Evolutionary conservation across 2,888 invertebrate genomes (phyloP).

Genomic region (Labia minor): DNA sequence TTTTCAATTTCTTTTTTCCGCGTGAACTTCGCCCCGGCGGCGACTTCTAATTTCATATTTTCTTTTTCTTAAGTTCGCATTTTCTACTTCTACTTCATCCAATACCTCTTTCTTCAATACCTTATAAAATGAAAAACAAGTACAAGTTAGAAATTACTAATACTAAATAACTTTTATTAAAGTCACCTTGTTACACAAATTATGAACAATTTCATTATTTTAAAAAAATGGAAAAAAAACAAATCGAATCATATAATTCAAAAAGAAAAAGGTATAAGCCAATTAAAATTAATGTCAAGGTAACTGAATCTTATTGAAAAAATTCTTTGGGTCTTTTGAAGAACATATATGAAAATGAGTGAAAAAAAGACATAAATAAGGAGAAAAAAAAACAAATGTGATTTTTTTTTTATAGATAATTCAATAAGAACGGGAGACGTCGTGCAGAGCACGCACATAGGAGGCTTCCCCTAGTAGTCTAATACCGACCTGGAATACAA

Average conservation of each 20-base stretch:
- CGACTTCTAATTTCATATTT: constrained; percentile 18
- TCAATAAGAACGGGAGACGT: constrained; percentile 18
- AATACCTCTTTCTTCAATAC: constrained; percentile 74
- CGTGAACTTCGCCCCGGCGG: background rate
- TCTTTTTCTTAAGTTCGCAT: constrained; percentile 19
- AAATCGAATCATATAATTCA: constrained; percentile 14
- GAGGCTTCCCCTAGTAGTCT: constrained; percentile 29
- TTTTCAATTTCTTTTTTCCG: background rate
- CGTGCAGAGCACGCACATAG: constrained; percentile 20
- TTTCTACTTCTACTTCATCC: constrained; percentile 48
- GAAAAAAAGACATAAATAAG: no score
- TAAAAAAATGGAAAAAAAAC: background rate
- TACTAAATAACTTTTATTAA: background rate
- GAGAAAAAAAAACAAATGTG: constrained; percentile 24
- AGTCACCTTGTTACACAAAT: constrained; percentile 20
- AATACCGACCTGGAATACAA: constrained; percentile 40
- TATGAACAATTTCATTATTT: background rate
- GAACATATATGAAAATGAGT: constrained; percentile 15
- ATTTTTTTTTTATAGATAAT: constrained; percentile 29
- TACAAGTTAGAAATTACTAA: constrained; percentile 46
- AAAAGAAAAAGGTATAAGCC: constrained; percentile 15
- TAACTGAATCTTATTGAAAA: constrained; percentile 15
- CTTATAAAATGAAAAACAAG: constrained; percentile 70
- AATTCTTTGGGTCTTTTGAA: constrained; percentile 19
- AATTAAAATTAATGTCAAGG: constrained; percentile 1